A percentile compares a stretch with the other conserved stretches of the same genome.
Evolutionary conservation across 2,113 vertebrate genomes (phyloP).

Genomic region (Baryphthengus martii): DNA sequence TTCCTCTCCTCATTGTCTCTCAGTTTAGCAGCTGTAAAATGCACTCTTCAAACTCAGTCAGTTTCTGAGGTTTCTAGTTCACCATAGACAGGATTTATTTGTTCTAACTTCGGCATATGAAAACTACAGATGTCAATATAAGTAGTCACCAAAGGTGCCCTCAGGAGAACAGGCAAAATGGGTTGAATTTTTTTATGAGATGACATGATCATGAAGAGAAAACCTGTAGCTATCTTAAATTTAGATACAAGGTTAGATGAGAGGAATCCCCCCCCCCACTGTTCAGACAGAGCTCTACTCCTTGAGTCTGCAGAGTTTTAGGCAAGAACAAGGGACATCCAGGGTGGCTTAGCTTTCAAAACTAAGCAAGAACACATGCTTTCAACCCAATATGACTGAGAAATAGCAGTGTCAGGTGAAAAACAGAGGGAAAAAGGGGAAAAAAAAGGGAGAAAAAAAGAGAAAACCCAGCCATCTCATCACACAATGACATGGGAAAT

Average conservation of each 20-base stretch:
- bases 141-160: neutral
- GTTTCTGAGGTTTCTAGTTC: neutral
- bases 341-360: neutral
- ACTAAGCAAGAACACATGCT: neutral
- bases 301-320: neutral
- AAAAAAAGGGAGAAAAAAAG: neutral
- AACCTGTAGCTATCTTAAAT: neutral
- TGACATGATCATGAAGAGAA: neutral
- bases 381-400: neutral
- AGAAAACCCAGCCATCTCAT: neutral
- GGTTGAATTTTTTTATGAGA: neutral
- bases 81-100: neutral
- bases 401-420: neutral
- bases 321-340: neutral
- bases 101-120: neutral
- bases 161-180: neutral
- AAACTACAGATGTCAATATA: neutral
- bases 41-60: fast-evolving
- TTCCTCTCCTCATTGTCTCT: neutral
- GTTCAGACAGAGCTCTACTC: neutral
- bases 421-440: neutral
- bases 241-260: neutral
- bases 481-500: neutral
- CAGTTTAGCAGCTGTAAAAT: neutral
- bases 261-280: neutral